These are phyloP conservation scores for Ametastegia equiseti DNA, from an alignment of 2,888 invertebrate genomes.

Conservation along the genomic window DNA sequence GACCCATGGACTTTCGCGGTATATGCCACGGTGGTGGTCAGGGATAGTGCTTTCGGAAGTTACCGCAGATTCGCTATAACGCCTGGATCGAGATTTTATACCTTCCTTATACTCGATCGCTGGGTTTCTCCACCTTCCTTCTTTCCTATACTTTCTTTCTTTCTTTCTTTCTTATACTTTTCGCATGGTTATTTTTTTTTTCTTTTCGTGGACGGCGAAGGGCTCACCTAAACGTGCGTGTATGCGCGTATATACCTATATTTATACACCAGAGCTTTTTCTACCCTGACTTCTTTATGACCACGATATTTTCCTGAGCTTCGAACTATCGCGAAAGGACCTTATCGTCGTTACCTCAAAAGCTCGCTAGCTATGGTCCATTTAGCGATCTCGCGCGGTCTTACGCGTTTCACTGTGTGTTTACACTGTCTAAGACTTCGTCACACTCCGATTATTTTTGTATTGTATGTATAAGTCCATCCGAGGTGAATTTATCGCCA, in stretches of 20 bases:
- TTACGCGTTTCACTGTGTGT: background rate
- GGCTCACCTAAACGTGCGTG: background rate
- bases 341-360: constrained; percentile 35
- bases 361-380: background rate
- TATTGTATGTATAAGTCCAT: too few relatives aligned
- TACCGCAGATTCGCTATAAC: background rate
- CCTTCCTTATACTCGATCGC: too few relatives aligned
- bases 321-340: constrained; percentile 36
- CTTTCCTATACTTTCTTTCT: background rate
- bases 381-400: background rate
- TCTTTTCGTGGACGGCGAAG: background rate
- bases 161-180: background rate
- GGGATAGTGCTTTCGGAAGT: constrained; percentile 24
- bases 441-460: too few relatives aligned
- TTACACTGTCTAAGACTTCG: constrained; percentile 1
- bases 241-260: background rate
- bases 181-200: too few relatives aligned
- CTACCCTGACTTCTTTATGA: constrained; percentile 33
- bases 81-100: too few relatives aligned
- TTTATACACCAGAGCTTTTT: background rate
- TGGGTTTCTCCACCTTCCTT: background rate
- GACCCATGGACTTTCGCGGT: background rate
- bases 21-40: constrained; percentile 18
- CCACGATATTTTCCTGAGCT: constrained; percentile 36
- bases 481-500: too few relatives aligned